These are phyloP conservation scores for Planiliza haematocheilus DNA, from an alignment of 2,113 vertebrate species.

Conservation along the genomic window DNA sequence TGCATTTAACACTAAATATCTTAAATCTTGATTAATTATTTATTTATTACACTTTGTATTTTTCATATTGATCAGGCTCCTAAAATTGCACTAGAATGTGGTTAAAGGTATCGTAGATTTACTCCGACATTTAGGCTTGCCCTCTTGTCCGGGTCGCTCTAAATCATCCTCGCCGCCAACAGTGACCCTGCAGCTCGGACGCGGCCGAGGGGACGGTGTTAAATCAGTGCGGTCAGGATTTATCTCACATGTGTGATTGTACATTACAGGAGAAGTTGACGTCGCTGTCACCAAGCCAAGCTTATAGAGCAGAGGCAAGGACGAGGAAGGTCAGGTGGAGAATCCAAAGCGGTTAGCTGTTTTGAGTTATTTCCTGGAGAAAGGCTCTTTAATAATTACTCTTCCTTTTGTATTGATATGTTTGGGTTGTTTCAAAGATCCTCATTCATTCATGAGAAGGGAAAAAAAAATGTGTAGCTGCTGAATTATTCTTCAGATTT, in stretches of 20 bases:
- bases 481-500: conserved; percentile 24
- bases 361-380: background rate
- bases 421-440: conserved; percentile 11
- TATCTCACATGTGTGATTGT: conserved; percentile 72
- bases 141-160: conserved; percentile 24
- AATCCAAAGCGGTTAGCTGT: conserved; percentile 21
- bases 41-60: background rate
- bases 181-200: conserved; percentile 55
- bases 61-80: conserved; percentile 9
- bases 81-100: conserved; percentile 10
- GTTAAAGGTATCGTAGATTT: conserved; percentile 41
- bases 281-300: conserved; percentile 49
- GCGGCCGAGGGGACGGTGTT: conserved; percentile 40
- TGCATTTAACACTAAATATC: too few species aligned
- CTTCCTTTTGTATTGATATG: background rate
- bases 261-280: conserved; percentile 66
- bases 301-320: conserved; percentile 52
- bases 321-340: conserved; percentile 60
- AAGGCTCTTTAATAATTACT: conserved; percentile 11
- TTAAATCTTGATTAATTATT: too few species aligned
- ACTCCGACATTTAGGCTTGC: background rate
- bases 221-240: conserved; percentile 65
- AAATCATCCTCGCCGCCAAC: conserved; percentile 52
- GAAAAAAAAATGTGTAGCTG: background rate
- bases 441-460: conserved; percentile 23